These are phyloP conservation scores for Brachypterus glaber DNA, from an alignment of 2,888 invertebrate genomes.

Conservation along the genomic window DNA sequence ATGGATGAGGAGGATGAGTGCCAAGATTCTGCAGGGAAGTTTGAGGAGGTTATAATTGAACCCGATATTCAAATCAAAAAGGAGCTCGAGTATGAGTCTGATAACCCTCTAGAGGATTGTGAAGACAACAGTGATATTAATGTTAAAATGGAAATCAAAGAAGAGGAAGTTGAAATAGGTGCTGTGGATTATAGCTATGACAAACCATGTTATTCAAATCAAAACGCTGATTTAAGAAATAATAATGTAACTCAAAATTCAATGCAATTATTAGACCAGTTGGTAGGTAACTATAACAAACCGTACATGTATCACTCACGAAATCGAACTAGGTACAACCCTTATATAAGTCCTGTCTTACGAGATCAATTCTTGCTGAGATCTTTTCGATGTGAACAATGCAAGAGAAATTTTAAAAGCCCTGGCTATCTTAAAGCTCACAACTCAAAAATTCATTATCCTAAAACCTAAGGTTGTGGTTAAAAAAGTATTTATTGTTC, in stretches of 20 bases:
- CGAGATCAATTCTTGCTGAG: slow-evolving; percentile 36
- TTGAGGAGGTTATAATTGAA: slow-evolving; percentile 35
- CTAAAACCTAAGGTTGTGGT: neutral
- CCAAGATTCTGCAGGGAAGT: slow-evolving; percentile 19
- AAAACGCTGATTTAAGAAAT: slow-evolving; percentile 11
- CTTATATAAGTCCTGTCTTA: slow-evolving; percentile 37
- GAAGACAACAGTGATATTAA: slow-evolving; percentile 19
- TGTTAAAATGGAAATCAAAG: slow-evolving; percentile 17
- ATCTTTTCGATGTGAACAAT: slow-evolving; percentile 37
- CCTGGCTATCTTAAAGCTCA: slow-evolving; percentile 39
- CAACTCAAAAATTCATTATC: slow-evolving; percentile 36
- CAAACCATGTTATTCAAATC: slow-evolving; percentile 10
- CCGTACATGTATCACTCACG: slow-evolving; percentile 29
- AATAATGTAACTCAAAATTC: slow-evolving; percentile 20
- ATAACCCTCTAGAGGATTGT: slow-evolving; percentile 16
- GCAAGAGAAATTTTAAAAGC: slow-evolving; percentile 38
- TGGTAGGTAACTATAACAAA: slow-evolving; percentile 26
- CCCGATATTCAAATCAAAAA: slow-evolving; percentile 32
- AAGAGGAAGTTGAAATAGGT: slow-evolving; percentile 17
- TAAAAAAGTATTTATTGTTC: too few species aligned
- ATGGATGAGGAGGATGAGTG: slow-evolving; percentile 29
- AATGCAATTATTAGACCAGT: slow-evolving; percentile 27
- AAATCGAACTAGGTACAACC: slow-evolving; percentile 36
- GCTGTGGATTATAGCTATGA: slow-evolving; percentile 4
- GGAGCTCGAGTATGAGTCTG: slow-evolving; percentile 23